These are phyloP conservation scores for Chaetura pelagica DNA, from an alignment of 2,113 vertebrate genomes.

Conservation along the genomic window DNA sequence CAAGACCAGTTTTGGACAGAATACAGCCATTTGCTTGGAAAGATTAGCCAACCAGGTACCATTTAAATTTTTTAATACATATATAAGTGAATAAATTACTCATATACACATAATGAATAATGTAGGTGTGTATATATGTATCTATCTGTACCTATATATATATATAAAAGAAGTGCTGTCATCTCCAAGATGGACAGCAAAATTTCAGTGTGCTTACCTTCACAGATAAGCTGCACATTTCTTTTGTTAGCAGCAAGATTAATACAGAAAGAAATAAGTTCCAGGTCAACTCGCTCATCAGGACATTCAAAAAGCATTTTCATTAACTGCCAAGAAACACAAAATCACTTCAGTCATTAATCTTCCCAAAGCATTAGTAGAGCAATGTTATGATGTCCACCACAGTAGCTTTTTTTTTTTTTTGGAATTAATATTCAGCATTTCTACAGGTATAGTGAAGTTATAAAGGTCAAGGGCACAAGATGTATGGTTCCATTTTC, in stretches of 20 bases:
- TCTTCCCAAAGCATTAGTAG: neutral
- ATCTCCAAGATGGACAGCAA: neutral
- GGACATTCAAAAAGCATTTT: slow-evolving; percentile 90
- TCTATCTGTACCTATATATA: too few species aligned
- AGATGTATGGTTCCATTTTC: neutral
- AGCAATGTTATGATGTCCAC: neutral
- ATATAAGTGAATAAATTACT: neutral
- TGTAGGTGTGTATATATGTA: too few species aligned
- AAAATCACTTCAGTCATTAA: neutral
- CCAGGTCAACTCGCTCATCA: slow-evolving; percentile 87
- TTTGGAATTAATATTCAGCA: neutral
- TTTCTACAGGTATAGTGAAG: neutral
- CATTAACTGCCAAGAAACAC: slow-evolving; percentile 85
- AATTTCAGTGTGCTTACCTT: slow-evolving; percentile 78
- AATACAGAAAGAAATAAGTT: slow-evolving; percentile 95
- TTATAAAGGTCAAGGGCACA: neutral
- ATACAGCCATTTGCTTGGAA: neutral
- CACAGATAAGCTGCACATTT: slow-evolving; percentile 93
- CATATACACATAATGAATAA: neutral
- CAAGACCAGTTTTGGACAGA: neutral
- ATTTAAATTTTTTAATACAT: neutral
- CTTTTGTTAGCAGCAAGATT: slow-evolving; percentile 96
- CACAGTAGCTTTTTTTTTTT: neutral
- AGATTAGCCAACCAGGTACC: neutral
- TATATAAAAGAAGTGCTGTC: neutral